phyloP scores from a whole-genome alignment of 2,113 vertebrate species.

The Lampris megalopsis region DNA sequence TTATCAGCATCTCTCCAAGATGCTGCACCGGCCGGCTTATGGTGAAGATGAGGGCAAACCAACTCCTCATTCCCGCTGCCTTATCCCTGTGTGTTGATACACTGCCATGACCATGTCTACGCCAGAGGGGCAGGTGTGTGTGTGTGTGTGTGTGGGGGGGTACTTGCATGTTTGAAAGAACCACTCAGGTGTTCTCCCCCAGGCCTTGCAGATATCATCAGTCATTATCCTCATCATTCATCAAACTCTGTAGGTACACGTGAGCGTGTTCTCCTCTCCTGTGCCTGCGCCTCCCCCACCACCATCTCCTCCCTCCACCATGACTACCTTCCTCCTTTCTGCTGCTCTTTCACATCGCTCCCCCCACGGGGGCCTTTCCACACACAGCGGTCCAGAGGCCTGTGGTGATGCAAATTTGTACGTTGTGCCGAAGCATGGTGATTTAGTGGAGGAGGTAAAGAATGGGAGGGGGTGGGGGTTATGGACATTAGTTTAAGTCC shows the following conservation, averaged over 20 bases:
- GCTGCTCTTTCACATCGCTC: slow-evolving; percentile 52
- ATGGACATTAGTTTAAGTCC: slow-evolving; percentile 23
- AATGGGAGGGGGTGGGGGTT: slow-evolving; percentile 31
- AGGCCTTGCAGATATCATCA: slow-evolving; percentile 77
- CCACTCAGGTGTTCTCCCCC: slow-evolving; percentile 80
- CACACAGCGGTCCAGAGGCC: slow-evolving; percentile 50
- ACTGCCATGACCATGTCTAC: slow-evolving; percentile 38
- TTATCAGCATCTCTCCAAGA: background rate
- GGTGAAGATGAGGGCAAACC: background rate
- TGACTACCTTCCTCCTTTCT: slow-evolving; percentile 37
- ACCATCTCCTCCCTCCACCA: background rate
- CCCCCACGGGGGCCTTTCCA: slow-evolving; percentile 51
- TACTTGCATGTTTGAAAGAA: slow-evolving; percentile 45
- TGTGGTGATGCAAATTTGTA: slow-evolving; percentile 57
- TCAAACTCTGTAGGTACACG: slow-evolving; percentile 76
- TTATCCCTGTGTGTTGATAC: slow-evolving; percentile 21
- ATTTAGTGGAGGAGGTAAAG: slow-evolving; percentile 35
- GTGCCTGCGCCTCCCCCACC: background rate
- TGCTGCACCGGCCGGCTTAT: background rate
- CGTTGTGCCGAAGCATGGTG: slow-evolving; percentile 38
- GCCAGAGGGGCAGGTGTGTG: slow-evolving; percentile 22
- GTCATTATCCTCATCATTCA: slow-evolving; percentile 82
- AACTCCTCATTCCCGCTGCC: slow-evolving; percentile 10
- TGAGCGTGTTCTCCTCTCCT: slow-evolving; percentile 31
- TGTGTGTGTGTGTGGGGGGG: slow-evolving; percentile 41